These are phyloP conservation scores for Alcedo quadribrachys DNA, from an alignment of 2,797 vertebrate genomes.

Conservation along the genomic window DNA sequence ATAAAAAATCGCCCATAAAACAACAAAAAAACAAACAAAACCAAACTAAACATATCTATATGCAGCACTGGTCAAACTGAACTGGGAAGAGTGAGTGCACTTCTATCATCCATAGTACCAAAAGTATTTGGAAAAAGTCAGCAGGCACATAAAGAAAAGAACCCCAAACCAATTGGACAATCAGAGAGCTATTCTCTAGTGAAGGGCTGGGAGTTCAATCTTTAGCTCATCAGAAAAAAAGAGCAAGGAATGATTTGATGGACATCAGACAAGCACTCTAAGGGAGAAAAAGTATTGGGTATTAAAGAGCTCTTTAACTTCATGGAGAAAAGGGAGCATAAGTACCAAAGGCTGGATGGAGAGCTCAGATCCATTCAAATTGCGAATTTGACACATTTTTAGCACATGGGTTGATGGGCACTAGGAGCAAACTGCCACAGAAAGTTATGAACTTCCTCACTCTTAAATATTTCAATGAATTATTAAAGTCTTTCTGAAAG, in stretches of 20 bases:
- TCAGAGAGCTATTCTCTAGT: background rate
- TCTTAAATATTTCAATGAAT: slow-evolving; percentile 49
- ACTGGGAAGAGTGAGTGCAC: background rate
- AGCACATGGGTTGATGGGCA: background rate
- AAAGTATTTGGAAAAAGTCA: background rate
- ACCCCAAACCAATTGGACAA: background rate
- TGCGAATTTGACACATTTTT: background rate
- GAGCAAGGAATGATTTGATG: background rate
- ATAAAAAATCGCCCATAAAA: too few species aligned
- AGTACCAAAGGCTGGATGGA: background rate
- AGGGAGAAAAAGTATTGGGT: background rate
- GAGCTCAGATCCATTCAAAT: background rate
- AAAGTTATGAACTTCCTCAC: slow-evolving; percentile 28
- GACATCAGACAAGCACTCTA: background rate
- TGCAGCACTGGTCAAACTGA: background rate
- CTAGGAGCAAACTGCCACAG: background rate
- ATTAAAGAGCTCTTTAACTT: background rate
- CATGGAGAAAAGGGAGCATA: background rate
- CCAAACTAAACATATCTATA: background rate
- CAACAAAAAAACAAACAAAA: too few species aligned
- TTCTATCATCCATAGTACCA: background rate
- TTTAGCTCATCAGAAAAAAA: background rate
- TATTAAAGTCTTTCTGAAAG: slow-evolving; percentile 46
- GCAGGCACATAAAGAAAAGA: background rate
- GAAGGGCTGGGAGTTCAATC: background rate